Base-by-base conservation (phyloP, 2,797 vertebrate genomes). In the Streptopelia turtur region DNA sequence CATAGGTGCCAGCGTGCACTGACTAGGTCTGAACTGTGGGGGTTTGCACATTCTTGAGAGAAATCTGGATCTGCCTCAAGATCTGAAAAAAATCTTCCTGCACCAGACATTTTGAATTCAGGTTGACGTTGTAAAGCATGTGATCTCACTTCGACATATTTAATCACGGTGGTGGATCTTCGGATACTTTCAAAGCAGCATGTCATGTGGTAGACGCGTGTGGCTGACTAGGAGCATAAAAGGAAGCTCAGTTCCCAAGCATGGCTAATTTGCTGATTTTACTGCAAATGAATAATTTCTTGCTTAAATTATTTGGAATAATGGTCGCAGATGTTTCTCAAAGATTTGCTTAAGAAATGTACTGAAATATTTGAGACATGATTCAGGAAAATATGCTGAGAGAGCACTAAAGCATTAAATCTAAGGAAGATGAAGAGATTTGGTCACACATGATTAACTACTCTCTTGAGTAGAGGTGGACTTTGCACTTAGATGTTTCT, bases 251-350 rank as follows among this genome's bases (percentile, higher is more conserved):
- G 28, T 71, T 84, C 37, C 64, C 64, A 39, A 39, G 53, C 59
- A 16, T 3, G 39, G 56, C 33, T 2, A 23, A 11, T 89, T 84
- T 87, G 27, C 60, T 65, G 75, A 57, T 9, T 71, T 49, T 95
- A 83, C 57, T 71, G 71, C 35, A 84, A 66, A 81, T 52, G 20
- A 83, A 30, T 81, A 83, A 66, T 79, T 91, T 72, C 22, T 84
- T 7, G 4, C 56, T 70, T 84, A 88, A 72, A 5, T 74, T 72
- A 72, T 91, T 93, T 70, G 63, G 7, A 61, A 56, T 72, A 93
- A 74, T 16, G 4, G 11, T 72, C 11, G 3, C 80, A 90, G 74
- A 57, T 94, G 31, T 83, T 86, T 94, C 74, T 70, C 27, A 37
- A 89, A 77, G 56, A 60, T 92, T 72, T 52, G 52, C 35, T 60